These are phyloP conservation scores for Gephyroberyx darwinii DNA, from an alignment of 2,797 vertebrate species.

Conservation along the genomic window DNA sequence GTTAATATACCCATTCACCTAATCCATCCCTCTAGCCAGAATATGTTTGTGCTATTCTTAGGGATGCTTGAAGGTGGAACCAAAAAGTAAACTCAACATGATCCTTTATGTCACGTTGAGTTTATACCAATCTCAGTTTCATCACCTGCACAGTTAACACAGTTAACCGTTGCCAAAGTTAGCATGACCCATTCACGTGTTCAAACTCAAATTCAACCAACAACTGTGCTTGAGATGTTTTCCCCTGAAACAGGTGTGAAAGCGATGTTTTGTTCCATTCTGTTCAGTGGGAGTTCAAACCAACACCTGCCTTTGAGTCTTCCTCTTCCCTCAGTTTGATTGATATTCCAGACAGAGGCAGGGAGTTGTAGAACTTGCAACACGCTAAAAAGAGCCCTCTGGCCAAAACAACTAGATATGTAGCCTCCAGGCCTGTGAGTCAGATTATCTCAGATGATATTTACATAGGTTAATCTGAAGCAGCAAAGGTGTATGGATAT, in stretches of 20 bases:
- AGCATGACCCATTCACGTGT: background rate
- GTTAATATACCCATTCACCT: conserved; percentile 26
- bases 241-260: conserved; percentile 19
- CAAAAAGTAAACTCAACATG: too few species aligned
- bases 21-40: conserved; percentile 7
- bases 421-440: conserved; percentile 42
- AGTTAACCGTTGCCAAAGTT: conserved; percentile 24
- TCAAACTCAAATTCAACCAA: conserved; percentile 31
- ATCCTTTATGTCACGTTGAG: conserved; percentile 2
- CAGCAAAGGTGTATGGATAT: conserved; percentile 43
- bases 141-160: background rate
- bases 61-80: conserved; percentile 23
- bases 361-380: conserved; percentile 48
- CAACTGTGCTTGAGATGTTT: conserved; percentile 14
- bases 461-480: conserved; percentile 45
- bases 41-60: conserved; percentile 31
- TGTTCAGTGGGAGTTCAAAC: conserved; percentile 7
- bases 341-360: conserved; percentile 51
- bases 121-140: conserved; percentile 6
- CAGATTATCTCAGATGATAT: conserved; percentile 56
- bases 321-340: conserved; percentile 48
- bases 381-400: conserved; percentile 46
- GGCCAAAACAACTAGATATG: conserved; percentile 59
- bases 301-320: conserved; percentile 23
- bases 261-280: conserved; percentile 20